A percentile compares a stretch with the other conserved stretches of the same genome.
Evolutionary conservation across 2,797 vertebrate genomes (phyloP).

Genomic region (Discoglossus pictus): DNA sequence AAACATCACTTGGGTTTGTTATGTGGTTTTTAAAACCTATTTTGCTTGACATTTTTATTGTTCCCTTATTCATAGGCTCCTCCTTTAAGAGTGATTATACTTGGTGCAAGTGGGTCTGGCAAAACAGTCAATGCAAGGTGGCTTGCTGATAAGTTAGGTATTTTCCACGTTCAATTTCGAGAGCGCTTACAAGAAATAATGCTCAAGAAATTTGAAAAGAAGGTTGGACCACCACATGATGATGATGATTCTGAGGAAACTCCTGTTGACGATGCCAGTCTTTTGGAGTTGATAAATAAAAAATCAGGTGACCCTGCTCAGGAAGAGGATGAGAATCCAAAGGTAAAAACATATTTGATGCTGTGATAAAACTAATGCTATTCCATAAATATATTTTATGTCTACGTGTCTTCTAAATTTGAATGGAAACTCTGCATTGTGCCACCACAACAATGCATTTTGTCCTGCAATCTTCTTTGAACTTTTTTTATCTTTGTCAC

Average conservation of each 20-base stretch:
- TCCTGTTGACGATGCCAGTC: slow-evolving; percentile 25
- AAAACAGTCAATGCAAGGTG: slow-evolving; percentile 80
- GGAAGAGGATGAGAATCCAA: slow-evolving; percentile 41
- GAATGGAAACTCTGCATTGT: neutral
- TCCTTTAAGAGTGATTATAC: slow-evolving; percentile 78
- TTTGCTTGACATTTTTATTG: neutral
- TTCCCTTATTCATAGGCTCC: slow-evolving; percentile 79
- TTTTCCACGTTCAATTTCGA: slow-evolving; percentile 93
- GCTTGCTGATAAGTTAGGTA: slow-evolving; percentile 80
- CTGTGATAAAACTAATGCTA: too few species aligned
- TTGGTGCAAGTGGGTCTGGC: slow-evolving; percentile 84
- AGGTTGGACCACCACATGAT: slow-evolving; percentile 70
- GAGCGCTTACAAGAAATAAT: slow-evolving; percentile 86
- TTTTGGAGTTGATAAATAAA: slow-evolving; percentile 46
- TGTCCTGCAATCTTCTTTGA: too few species aligned
- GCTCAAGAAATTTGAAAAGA: slow-evolving; percentile 78
- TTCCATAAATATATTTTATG: too few species aligned
- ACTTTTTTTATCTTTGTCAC: too few species aligned
- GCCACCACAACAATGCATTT: too few species aligned
- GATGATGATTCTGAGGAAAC: slow-evolving; percentile 66
- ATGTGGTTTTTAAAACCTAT: too few species aligned
- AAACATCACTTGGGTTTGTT: too few species aligned
- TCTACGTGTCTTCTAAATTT: neutral
- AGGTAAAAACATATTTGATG: slow-evolving; percentile 54
- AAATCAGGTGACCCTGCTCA: slow-evolving; percentile 54